Conservation (phyloP, 2,888 invertebrate genomes). For the Protonemura montana region DNA sequence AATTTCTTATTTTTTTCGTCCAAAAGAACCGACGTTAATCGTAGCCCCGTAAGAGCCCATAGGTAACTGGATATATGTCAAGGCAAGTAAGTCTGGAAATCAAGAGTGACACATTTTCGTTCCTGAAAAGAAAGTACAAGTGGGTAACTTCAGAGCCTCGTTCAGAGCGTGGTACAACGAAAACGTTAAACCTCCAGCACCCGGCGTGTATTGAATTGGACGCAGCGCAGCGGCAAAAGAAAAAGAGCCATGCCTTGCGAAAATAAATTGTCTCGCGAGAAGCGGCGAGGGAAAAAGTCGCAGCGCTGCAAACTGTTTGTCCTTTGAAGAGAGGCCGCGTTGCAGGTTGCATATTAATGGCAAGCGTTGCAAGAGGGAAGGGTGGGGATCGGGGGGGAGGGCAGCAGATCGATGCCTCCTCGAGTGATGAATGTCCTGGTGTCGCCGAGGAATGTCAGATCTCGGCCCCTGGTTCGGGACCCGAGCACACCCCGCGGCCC, state of each 20-base stretch:
- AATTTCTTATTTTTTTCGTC: too few species aligned
- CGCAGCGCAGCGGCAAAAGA: constrained; percentile 14
- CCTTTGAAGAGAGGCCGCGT: constrained; percentile 32
- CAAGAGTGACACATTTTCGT: not conserved
- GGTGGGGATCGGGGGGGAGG: not conserved
- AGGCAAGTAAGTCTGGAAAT: not conserved
- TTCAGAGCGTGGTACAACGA: not conserved
- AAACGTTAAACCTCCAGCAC: not conserved
- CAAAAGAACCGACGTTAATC: too few species aligned
- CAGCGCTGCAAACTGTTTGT: constrained; percentile 21
- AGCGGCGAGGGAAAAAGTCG: constrained; percentile 14
- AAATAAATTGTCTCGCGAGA: constrained; percentile 33
- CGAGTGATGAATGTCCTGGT: not conserved
- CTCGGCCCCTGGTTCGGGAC: constrained; percentile 27
- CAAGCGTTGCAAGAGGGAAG: not conserved
- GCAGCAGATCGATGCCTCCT: not conserved
- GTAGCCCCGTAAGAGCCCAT: too few species aligned
- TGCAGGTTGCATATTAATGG: constrained; percentile 26
- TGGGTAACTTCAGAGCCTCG: not conserved
- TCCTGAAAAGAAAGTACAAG: not conserved
- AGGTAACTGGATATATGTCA: too few species aligned
- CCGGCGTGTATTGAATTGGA: not conserved
- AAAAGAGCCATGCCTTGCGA: not conserved
- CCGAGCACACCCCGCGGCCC: not conserved
- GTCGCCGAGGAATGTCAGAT: constrained; percentile 24